These are phyloP conservation scores for Drosophila parthenogenetica DNA, from an alignment of 2,888 invertebrate genomes.

Conservation along the genomic window DNA sequence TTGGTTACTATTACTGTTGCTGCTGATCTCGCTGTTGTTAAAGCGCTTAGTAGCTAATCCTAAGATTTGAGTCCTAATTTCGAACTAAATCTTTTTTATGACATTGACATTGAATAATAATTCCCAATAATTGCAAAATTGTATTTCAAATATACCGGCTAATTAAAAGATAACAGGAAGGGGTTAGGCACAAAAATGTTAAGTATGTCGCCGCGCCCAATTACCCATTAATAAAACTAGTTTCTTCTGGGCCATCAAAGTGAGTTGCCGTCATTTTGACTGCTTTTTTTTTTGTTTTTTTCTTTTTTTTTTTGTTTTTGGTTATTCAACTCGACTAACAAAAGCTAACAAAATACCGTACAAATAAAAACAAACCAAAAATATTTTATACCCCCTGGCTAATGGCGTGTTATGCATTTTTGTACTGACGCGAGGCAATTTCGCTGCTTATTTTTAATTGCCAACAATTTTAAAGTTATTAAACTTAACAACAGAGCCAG, in stretches of 20 bases:
- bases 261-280: constrained; percentile 42
- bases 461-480: constrained; percentile 71
- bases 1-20: constrained; percentile 21
- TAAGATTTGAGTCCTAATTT: constrained; percentile 18
- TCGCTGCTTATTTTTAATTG: constrained; percentile 62
- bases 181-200: constrained; percentile 49
- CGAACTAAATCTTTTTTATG: constrained; percentile 32
- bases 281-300: neutral
- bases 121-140: constrained; percentile 26
- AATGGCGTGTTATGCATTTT: constrained; percentile 73
- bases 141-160: constrained; percentile 31
- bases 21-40: constrained; percentile 3
- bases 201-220: constrained; percentile 57
- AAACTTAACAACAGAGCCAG: constrained; percentile 60
- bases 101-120: constrained; percentile 77
- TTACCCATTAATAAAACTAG: constrained; percentile 52
- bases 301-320: constrained; percentile 38
- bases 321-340: constrained; percentile 65
- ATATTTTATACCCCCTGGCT: constrained; percentile 24
- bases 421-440: constrained; percentile 46
- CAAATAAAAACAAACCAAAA: constrained; percentile 14
- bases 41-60: neutral
- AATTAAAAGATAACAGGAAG: constrained; percentile 44
- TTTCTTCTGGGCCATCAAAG: constrained; percentile 58
- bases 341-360: constrained; percentile 5